Evolutionary conservation across 1,140 invertebrate species (phyloP).

Genomic region (Drosophila tani): DNA sequence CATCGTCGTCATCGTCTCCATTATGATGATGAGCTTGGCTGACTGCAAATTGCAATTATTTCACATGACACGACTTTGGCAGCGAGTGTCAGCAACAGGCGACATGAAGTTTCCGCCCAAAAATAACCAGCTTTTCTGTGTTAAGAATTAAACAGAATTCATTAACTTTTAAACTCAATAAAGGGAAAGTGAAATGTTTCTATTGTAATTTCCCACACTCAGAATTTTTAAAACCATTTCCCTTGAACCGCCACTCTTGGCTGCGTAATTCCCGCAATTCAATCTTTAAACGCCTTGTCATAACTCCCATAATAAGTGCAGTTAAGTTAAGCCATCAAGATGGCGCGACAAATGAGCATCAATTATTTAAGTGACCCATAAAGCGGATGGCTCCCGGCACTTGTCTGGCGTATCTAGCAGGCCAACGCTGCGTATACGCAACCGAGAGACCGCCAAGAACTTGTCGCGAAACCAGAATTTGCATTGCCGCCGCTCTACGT

Average conservation of each 20-base stretch:
- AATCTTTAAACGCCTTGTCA: constrained; percentile 9
- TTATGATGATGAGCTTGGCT: constrained; percentile 32
- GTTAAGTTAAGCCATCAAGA: constrained; percentile 31
- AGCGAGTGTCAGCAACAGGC: constrained; percentile 31
- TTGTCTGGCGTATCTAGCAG: constrained; percentile 1
- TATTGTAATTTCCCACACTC: too few relatives aligned
- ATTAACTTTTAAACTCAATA: background rate
- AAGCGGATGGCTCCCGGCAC: constrained; percentile 3
- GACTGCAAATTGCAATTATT: constrained; percentile 77
- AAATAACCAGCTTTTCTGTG: background rate
- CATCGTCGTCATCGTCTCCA: background rate
- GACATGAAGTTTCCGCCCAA: constrained; percentile 46
- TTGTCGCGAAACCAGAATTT: constrained; percentile 41
- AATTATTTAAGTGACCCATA: constrained; percentile 39
- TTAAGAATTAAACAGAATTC: background rate
- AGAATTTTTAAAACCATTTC: background rate
- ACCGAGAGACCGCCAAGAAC: constrained; percentile 7
- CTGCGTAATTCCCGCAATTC: background rate
- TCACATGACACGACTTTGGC: constrained; percentile 74
- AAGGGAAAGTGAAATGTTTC: background rate
- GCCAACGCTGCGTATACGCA: constrained; percentile 60
- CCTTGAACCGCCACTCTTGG: background rate
- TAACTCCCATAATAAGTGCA: constrained; percentile 6
- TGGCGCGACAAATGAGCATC: constrained; percentile 57
- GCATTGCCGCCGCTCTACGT: constrained; percentile 27